A percentile compares a stretch with the other conserved stretches of the same genome.
phyloP scores from a whole-genome alignment of 1,140 invertebrate species.

The Camponotus pennsylvanicus region DNA sequence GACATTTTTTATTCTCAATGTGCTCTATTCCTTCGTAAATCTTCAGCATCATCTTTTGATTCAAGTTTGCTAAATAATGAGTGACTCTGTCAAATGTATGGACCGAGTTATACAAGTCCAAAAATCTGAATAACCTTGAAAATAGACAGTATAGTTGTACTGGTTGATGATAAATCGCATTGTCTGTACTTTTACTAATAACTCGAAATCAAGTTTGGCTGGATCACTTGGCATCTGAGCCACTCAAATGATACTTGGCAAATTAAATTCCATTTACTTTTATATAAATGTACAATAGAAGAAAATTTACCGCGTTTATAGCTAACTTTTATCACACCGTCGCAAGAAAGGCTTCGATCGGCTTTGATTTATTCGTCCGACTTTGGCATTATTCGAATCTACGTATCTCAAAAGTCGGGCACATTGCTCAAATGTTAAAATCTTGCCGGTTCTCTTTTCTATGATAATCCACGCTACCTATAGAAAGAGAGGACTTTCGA shows the following conservation, averaged over 20 bases:
- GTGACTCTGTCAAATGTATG: no score
- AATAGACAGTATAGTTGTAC: no score
- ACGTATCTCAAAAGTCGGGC: constrained; percentile 46
- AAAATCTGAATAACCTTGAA: no score
- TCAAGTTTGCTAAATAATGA: neutral
- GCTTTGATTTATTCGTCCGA: constrained; percentile 17
- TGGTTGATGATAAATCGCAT: no score
- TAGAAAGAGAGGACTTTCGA: constrained; percentile 68
- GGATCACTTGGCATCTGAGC: no score
- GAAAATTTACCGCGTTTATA: constrained; percentile 19
- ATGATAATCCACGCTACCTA: constrained; percentile 58
- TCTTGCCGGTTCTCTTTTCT: constrained; percentile 41
- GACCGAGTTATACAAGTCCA: no score
- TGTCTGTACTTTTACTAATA: no score
- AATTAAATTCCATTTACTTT: constrained; percentile 9
- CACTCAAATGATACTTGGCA: neutral
- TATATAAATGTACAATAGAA: neutral
- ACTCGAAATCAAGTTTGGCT: no score
- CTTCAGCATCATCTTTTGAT: no score
- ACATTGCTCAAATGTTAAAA: constrained; percentile 38
- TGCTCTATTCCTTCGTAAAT: neutral
- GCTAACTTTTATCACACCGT: constrained; percentile 9
- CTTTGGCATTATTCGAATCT: constrained; percentile 35
- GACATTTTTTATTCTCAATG: neutral
- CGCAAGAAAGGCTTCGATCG: constrained; percentile 1